These are phyloP conservation scores for Chrysotoxum bicinctum DNA, from an alignment of 2,888 invertebrate genomes.

Conservation along the genomic window DNA sequence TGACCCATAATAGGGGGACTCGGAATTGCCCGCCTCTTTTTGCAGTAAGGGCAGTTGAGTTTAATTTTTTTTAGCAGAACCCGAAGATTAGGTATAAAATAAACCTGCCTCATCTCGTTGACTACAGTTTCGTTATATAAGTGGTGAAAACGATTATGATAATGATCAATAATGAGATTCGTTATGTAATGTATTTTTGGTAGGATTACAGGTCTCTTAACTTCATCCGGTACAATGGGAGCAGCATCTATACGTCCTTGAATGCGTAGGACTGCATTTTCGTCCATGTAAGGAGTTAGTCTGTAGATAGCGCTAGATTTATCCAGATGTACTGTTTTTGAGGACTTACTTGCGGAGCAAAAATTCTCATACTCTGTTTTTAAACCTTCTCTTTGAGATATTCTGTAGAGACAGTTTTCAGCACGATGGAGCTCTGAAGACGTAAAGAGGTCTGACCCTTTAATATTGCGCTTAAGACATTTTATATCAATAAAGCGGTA, in stretches of 20 bases:
- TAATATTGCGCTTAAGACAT: background rate
- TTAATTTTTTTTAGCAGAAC: too few species aligned
- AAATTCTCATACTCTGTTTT: too few species aligned
- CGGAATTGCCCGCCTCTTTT: background rate
- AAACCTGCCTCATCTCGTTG: too few species aligned
- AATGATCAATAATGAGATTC: background rate
- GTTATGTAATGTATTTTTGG: background rate
- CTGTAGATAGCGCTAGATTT: too few species aligned
- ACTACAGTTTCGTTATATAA: too few species aligned
- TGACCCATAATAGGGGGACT: background rate
- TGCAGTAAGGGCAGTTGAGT: background rate
- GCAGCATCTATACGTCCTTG: background rate
- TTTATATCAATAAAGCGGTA: background rate
- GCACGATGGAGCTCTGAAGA: background rate
- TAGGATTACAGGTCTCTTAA: background rate
- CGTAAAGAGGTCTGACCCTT: background rate
- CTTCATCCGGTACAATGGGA: too few species aligned
- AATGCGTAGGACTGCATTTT: background rate
- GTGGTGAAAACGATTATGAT: too few species aligned
- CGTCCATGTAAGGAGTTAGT: too few species aligned
- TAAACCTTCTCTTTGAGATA: too few species aligned
- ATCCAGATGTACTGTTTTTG: too few species aligned
- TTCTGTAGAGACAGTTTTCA: background rate
- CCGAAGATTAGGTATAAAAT: too few species aligned
- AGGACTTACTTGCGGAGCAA: too few species aligned